A percentile compares a stretch with the other conserved stretches of the same genome.
Evolutionary conservation across 92 coral and sea anemone genomes (phyloP).

Genomic region (Siderastrea radians): DNA sequence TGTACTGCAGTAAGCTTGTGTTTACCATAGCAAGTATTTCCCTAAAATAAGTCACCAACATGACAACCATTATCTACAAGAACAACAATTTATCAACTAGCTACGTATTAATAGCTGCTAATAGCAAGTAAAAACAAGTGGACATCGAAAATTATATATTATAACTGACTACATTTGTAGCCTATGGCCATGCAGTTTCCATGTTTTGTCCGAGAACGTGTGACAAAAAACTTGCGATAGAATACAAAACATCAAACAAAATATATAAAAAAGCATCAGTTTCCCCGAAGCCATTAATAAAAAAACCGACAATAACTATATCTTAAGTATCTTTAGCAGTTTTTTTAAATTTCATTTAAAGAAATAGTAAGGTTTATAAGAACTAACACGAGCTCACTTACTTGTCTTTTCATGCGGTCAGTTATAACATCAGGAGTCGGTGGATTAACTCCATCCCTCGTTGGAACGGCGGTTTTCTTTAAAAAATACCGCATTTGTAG

Average conservation of each 20-base stretch:
- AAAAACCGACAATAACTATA: no score
- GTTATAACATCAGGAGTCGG: slow-evolving; percentile 13
- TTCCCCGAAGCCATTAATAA: background rate
- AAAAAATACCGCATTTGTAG: slow-evolving; percentile 3
- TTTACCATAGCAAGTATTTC: no score
- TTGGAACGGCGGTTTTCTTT: slow-evolving; percentile 20
- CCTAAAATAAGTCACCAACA: background rate
- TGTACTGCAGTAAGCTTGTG: no score
- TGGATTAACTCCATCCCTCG: slow-evolving; percentile 2
- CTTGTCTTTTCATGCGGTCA: slow-evolving; percentile 46
- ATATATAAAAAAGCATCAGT: background rate
- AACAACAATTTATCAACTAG: background rate
- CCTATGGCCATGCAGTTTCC: background rate
- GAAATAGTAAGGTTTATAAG: background rate
- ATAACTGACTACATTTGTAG: no score
- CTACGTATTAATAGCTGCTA: background rate
- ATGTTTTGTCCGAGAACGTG: background rate
- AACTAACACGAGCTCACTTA: background rate
- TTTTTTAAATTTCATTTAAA: background rate
- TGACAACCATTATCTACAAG: background rate
- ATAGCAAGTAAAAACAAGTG: background rate
- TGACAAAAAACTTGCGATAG: background rate
- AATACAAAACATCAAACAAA: background rate
- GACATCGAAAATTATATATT: background rate
- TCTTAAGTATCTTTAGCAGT: no score